phyloP scores from a whole-genome alignment of 2,113 vertebrate genomes.

The Nansenia antarctica region DNA sequence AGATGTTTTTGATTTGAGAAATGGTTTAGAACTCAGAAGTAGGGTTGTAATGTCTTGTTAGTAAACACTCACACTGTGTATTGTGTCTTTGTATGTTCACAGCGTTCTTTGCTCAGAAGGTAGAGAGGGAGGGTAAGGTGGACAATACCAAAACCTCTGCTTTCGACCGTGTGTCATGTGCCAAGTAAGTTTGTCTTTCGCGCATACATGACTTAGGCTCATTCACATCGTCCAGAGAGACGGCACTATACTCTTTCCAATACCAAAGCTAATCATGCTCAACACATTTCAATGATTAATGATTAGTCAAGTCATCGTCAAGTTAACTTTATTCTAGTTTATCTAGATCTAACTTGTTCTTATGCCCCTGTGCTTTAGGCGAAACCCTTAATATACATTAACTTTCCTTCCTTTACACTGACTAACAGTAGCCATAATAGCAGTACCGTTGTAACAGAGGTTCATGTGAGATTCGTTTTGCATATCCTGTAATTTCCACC shows the following conservation, averaged over 20 bases:
- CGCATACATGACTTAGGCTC: background rate
- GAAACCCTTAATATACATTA: no score
- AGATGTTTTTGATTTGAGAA: background rate
- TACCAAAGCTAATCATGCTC: no score
- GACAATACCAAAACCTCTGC: slow-evolving; percentile 61
- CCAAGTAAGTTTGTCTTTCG: slow-evolving; percentile 84
- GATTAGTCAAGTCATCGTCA: no score
- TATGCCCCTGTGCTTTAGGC: background rate
- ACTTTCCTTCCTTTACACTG: background rate
- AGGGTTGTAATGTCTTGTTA: background rate
- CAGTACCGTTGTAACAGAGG: background rate
- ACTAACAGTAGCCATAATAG: background rate
- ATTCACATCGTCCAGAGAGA: no score
- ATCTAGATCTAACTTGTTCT: background rate
- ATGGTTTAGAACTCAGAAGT: background rate
- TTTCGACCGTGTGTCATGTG: slow-evolving; percentile 86
- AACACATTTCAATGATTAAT: no score
- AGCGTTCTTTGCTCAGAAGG: slow-evolving; percentile 90
- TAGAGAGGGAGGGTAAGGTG: slow-evolving; percentile 84
- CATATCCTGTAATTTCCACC: no score
- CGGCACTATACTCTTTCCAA: no score
- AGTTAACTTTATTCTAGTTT: background rate
- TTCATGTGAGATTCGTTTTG: background rate
- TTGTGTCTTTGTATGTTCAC: slow-evolving; percentile 4
- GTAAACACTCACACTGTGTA: background rate